Base-by-base conservation (phyloP, 2,113 vertebrate species). In the Sarotherodon lohbergeri region DNA sequence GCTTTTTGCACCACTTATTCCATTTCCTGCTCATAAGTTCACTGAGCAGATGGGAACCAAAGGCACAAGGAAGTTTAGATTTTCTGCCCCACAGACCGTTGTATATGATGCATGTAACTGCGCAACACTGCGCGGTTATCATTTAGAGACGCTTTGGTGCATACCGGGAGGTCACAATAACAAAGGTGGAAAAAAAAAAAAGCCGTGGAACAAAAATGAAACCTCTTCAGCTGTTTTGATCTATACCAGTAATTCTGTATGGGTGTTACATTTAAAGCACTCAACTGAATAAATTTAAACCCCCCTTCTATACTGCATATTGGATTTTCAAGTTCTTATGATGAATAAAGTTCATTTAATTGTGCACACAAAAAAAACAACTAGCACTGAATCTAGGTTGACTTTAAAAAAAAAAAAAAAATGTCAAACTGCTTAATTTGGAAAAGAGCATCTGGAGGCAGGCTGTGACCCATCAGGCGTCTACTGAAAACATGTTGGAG, bases 21-120 rank as follows among this genome's bases (percentile, higher is more conserved):
- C 86, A 97, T 97, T 99, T 99, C 98, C 98, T 98, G 97, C 96
- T 97, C 97, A 97, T 96, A 97, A 98, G 97, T 98, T 97, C 95
- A 92, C 89, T 73, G 95, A 95, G 96, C 98, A 99, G 98, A 97
- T 99, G 98, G 97, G 95, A 96, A 96, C 96, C 97, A 98, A 93
- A 95, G 94, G 91, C 95, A 91, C 85, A 83, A 93, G 94, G 94
- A 94, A 91, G 90, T 94, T 94, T 93, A 95, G 92, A 95, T 95
- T 93, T 95, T 95, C 94, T 93, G 91, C 93, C 89, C 88, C 90
- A 94, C 91, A 93, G 92, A 90, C 89, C 86, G 88, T 91, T 94
- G 93, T 94, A 94, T 93, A 95, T 93, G 91, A 93, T 92, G 89
- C 91, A 90, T 95, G 89, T 92, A 93, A 96, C 61, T 93, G 94